Conservation (phyloP, 2,888 invertebrate genomes). For the Erebia ligea region DNA sequence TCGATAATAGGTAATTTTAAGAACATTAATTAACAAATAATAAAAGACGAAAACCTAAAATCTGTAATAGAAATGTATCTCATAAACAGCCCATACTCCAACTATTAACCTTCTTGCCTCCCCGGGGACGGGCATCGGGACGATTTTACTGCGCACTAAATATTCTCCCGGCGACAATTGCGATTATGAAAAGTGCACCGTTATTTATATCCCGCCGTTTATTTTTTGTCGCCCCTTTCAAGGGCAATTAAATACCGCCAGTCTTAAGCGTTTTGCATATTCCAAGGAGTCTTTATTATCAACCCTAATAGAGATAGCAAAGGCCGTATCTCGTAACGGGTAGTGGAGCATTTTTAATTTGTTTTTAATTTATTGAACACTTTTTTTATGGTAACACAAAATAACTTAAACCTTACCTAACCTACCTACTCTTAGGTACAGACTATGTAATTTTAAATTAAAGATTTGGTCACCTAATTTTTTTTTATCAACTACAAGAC, state of each 20-base stretch:
- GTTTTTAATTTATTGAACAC: conserved; percentile 12
- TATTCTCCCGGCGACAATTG: conserved; percentile 83
- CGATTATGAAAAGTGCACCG: conserved; percentile 84
- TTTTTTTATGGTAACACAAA: background rate
- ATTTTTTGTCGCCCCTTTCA: conserved; percentile 83
- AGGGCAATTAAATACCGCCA: conserved; percentile 83
- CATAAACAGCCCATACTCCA: conserved; percentile 51
- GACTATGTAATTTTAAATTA: too few species aligned
- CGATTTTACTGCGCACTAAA: conserved; percentile 81
- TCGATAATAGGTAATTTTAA: too few species aligned
- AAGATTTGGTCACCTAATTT: too few species aligned
- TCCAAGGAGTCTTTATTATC: conserved; percentile 69
- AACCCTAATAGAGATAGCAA: conserved; percentile 74
- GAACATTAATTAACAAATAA: too few species aligned
- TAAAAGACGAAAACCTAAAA: background rate
- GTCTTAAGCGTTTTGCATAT: conserved; percentile 81
- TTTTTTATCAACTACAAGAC: too few species aligned
- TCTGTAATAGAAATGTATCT: conserved; percentile 48
- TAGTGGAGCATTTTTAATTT: conserved; percentile 26
- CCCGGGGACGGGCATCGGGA: conserved; percentile 59
- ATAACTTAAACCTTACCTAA: too few species aligned
- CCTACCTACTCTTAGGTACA: too few species aligned
- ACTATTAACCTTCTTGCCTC: conserved; percentile 63
- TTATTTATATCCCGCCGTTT: conserved; percentile 80
- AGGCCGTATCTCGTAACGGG: conserved; percentile 56